phyloP scores from a whole-genome alignment of 35 echinoderm and acorn worm species.

The Ophiothrix spiculata region DNA sequence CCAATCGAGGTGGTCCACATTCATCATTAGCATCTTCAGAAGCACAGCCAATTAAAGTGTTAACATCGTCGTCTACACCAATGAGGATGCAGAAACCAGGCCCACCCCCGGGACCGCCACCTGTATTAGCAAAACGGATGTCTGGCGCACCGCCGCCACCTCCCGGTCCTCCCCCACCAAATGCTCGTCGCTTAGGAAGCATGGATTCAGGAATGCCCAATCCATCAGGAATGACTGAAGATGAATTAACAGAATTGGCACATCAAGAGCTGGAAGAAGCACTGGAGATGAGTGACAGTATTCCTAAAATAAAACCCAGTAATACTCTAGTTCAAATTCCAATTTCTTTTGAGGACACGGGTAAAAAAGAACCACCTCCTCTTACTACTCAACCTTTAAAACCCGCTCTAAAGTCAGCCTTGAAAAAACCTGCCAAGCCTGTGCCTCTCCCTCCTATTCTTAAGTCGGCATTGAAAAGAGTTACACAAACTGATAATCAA shows the following conservation, averaged over 20 bases:
- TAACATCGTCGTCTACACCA: background rate
- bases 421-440: background rate
- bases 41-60: background rate
- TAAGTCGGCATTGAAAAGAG: background rate
- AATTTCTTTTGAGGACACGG: background rate
- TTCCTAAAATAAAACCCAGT: slow-evolving; percentile 1
- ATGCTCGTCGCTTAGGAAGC: background rate
- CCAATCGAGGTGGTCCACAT: background rate
- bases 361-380: background rate
- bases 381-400: too few species aligned
- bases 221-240: background rate
- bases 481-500: background rate
- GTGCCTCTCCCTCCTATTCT: background rate
- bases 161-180: background rate
- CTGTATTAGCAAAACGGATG: background rate
- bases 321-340: background rate
- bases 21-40: background rate
- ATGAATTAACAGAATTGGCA: background rate
- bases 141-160: background rate
- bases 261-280: background rate
- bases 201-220: background rate
- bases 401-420: background rate
- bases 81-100: background rate
- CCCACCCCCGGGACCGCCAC: background rate
- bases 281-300: background rate